Evolutionary conservation across 2,113 vertebrate species (phyloP), one percentile per base, ranked within the genome.

Genomic region (Cephalophus harveyi): DNA sequence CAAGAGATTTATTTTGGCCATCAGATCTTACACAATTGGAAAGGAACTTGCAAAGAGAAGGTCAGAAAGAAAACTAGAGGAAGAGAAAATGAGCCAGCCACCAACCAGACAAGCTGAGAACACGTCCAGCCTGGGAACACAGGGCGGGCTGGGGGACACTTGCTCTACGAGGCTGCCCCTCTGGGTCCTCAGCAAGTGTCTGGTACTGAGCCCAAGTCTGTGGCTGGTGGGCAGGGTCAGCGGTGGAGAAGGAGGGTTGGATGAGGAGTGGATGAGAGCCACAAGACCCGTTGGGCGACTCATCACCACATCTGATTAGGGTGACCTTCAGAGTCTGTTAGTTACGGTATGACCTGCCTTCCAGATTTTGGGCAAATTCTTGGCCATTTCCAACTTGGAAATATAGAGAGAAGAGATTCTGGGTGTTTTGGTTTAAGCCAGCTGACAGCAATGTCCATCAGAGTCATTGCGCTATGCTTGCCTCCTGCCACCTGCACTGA

Each of bases 321-420:
- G 25, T 6, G 48, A 28, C 10, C 16, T 23, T 62, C 46, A 78
- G 84, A 87, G 55, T 50, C 17, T 78, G 50, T 33, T 11, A 40
- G 27, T 46, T 57, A 19, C 11, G 12, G 0, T 57, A 54, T 85
- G 9, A 88, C 2, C 52, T n/a, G 64, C 25, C 52, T 76, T 94
- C 25, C 59, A 95, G 74, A 93, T 82, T 6, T 13, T 81, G 33
- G 62, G 76, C 2, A 88, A 40, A 54, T 81, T 87, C 12, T 95
- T 89, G 28, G 12, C 8, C 28, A 64, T 12, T 94, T 92, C 4
- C 59, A 62, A 40, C 28, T 46, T 71, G 48, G 48, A 91, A 64
- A 62, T 59, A 64, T 4, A 74, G 17, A 46, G 36, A 94, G 28
- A 96, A 67, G 28, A 64, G 40, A 57, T 95, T 87, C 52, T 86